phyloP scores from a whole-genome alignment of 2,113 vertebrate genomes.

The Seriola quinqueradiata region DNA sequence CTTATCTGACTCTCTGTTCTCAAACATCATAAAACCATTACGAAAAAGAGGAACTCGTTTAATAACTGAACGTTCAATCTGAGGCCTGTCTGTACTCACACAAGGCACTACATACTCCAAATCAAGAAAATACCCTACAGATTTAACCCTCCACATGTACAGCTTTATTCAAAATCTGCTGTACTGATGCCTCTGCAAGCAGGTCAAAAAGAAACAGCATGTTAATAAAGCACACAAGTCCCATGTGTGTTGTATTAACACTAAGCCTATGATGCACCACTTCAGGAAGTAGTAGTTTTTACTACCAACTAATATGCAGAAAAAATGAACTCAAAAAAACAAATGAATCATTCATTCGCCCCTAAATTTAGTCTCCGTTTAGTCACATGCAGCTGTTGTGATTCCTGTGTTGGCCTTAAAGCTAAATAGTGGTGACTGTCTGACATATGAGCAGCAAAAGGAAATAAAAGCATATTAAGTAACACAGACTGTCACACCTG shows the following conservation, averaged over 20 bases:
- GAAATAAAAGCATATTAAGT: slow-evolving; percentile 49
- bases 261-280: neutral
- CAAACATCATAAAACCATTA: slow-evolving; percentile 74
- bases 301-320: neutral
- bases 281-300: slow-evolving; percentile 2
- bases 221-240: neutral
- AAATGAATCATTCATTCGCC: slow-evolving; percentile 7
- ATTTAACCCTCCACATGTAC: neutral
- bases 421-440: slow-evolving; percentile 17
- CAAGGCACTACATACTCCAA: neutral
- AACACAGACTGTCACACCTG: slow-evolving; percentile 48
- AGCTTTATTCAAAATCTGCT: slow-evolving; percentile 5
- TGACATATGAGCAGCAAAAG: slow-evolving; percentile 47
- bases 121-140: neutral
- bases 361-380: neutral
- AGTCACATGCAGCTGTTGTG: slow-evolving; percentile 55
- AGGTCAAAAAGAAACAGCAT: neutral
- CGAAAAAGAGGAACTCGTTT: slow-evolving; percentile 70
- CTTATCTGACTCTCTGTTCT: slow-evolving; percentile 66
- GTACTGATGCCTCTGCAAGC: neutral
- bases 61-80: slow-evolving; percentile 43
- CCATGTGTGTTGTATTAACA: slow-evolving; percentile 9
- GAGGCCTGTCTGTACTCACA: slow-evolving; percentile 32
- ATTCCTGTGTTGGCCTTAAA: slow-evolving; percentile 21
- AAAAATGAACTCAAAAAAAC: neutral